Evolutionary conservation across 2,888 invertebrate genomes (phyloP), one percentile per base, ranked within the genome.

Genomic region (Zootermopsis nevadensis): DNA sequence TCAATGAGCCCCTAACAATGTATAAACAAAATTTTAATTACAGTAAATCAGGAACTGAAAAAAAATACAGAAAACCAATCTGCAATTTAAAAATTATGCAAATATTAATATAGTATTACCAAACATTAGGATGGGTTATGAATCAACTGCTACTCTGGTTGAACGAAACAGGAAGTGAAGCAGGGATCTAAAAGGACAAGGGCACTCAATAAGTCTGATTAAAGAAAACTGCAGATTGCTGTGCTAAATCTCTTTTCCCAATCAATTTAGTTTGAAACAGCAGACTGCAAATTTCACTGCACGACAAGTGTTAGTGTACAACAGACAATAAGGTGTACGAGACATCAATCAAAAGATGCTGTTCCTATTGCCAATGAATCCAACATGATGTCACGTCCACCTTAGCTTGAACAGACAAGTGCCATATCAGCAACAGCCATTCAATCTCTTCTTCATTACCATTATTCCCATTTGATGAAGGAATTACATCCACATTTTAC

Each of bases 61-160:
- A 74, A 74, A 38, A 42, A n/a, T 7, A 38, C 60, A 27, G 27
- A 60, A 38, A 74, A 72, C 35, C 35, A 72, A 74, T 74, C 74
- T 74, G 74, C n/a, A 74, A 74, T 74, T 27, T 38, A 74, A 74
- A 74, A 22, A 38, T 7, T 0, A 60, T 74, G 69, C 33, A 69
- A 6, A 69, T 30, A 38, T 38, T 38, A 74, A 74, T 74, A 38
- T 42, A 74, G 42, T n/a, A 74, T 74, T 74, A 74, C 38, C 74
- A 74, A 74, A 2, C 8, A 42, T 38, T 38, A 74, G 35, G 74
- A 42, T 33, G 33, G 38, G 74, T 74, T 74, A 74, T 42, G 74
- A 69, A 74, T 74, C n/a, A 74, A 74, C 2, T 74, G n/a, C 74
- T 74, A 74, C 74, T 74, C 38, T 74, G 74, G 35, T 74, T 74